Evolutionary conservation across 2,113 vertebrate genomes (phyloP), one percentile per base, ranked within the genome.

Genomic region (Chunga burmeisteri): DNA sequence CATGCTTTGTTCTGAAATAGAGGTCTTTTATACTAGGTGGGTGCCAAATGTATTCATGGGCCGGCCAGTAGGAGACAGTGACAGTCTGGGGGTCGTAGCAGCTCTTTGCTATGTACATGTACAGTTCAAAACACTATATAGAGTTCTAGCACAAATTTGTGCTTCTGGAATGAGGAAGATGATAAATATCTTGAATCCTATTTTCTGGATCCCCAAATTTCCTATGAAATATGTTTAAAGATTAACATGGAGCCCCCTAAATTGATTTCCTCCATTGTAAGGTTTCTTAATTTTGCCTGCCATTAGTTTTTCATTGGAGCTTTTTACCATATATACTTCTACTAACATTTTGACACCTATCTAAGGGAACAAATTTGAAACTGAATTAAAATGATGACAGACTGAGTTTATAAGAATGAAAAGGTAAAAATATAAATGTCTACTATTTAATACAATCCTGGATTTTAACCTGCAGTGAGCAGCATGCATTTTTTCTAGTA

Each of bases 31-130:
- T 1, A 7, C 26, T 11, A 32, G 21, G 14, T 71, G 32, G 20
- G 5, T 79, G 22, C 32, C 47, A 53, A 63, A 70, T 16, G 1
- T 32, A 30, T 68, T 94, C 42, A 68, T 26, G 61, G 30, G 20
- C 46, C 5, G 13, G 34, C 74, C 74, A 83, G 79, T 22, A 90
- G 74, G 71, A 92, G 82, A 95, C 26, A 90, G 55, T 0, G 20
- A 23, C 19, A 62, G 32, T 68, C 49, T 56, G 47, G 25, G 25
- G 12, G 17, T 93, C 3, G 1, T 34, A 74, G 23, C 0, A 0
- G 29, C 20, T 82, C 42, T 66, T 21, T 66, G 2, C 23, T 36
- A 6, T 20, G 26, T 26, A 18, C 50, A n/a, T 4, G 5, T 68
- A 46, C 29, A 50, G 17, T 38, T 90, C 38, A 75, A 85, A 83